Percentiles rank a stretch among this genome's conserved stretches.
These are phyloP conservation scores for Drosophila virilis DNA, from an alignment of 1,140 invertebrate genomes.

Conservation along the genomic window DNA sequence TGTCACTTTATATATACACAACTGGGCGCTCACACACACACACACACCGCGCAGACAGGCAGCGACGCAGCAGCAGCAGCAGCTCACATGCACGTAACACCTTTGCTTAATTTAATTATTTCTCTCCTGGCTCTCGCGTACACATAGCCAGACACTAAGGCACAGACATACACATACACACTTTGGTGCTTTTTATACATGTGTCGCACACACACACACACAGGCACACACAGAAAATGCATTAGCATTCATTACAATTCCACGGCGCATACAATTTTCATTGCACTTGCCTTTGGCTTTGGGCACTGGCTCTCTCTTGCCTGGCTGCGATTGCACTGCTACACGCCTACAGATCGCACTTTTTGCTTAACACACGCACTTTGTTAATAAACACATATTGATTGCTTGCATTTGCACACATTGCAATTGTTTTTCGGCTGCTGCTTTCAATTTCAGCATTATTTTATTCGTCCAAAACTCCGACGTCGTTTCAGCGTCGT, in stretches of 20 bases:
- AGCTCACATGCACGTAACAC: constrained; percentile 63
- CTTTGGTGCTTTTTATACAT: constrained; percentile 17
- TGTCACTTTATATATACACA: constrained; percentile 73
- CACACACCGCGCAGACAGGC: constrained; percentile 2
- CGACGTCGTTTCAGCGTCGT: constrained; percentile 47
- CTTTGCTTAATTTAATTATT: constrained; percentile 78
- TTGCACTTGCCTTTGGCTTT: constrained; percentile 51
- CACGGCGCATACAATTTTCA: constrained; percentile 53
- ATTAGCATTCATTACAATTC: constrained; percentile 58
- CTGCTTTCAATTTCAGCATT: constrained; percentile 52
- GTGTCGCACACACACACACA: constrained; percentile 5
- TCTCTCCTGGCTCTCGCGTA: constrained; percentile 70
- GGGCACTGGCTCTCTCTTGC: constrained; percentile 27
- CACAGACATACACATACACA: constrained; percentile 33
- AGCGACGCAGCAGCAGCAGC: constrained; percentile 39
- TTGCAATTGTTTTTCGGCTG: constrained; percentile 52
- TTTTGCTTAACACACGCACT: constrained; percentile 47
- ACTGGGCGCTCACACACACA: constrained; percentile 45
- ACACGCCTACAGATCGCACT: constrained; percentile 46
- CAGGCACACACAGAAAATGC: constrained; percentile 34
- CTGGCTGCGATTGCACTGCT: constrained; percentile 34
- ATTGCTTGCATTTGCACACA: constrained; percentile 52
- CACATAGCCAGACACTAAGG: constrained; percentile 53
- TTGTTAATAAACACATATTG: constrained; percentile 52
- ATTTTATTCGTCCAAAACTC: constrained; percentile 45